Percentiles rank a stretch among this genome's conserved stretches.
Evolutionary conservation across 1,140 invertebrate genomes (phyloP).

Genomic region (Carcinoscorpius rotundicauda): DNA sequence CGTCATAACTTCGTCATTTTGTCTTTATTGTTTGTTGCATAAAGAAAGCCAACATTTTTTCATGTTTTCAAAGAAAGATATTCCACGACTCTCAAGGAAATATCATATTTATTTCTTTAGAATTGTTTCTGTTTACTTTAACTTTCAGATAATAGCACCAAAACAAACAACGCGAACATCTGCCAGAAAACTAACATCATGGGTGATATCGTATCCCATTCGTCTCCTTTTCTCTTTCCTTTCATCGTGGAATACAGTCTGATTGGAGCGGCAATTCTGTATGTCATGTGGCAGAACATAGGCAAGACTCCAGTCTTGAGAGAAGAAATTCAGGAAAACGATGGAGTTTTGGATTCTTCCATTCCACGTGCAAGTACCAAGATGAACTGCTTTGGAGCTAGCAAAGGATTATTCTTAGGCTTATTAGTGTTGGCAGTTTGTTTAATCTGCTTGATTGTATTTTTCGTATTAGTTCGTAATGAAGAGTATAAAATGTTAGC

Average conservation of each 20-base stretch:
- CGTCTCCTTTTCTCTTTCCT: constrained; percentile 84
- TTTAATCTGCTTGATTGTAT: constrained; percentile 81
- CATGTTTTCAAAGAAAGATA: too few relatives aligned
- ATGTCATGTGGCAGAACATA: constrained; percentile 95
- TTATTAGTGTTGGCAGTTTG: constrained; percentile 78
- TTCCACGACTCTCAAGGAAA: too few relatives aligned
- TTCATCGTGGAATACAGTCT: constrained; percentile 95
- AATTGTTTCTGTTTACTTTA: too few relatives aligned
- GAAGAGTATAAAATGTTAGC: constrained; percentile 42
- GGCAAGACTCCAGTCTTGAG: constrained; percentile 20
- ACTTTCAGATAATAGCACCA: constrained; percentile 17
- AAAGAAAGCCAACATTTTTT: too few relatives aligned
- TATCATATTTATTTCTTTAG: too few relatives aligned
- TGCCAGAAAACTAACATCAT: constrained; percentile 26
- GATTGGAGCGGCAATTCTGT: constrained; percentile 82
- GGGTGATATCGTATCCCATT: constrained; percentile 59
- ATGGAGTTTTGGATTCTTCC: constrained; percentile 14
- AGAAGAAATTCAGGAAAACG: neutral
- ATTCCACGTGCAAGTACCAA: constrained; percentile 11
- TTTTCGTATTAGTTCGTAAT: constrained; percentile 75
- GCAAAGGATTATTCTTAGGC: constrained; percentile 79
- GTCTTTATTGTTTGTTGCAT: too few relatives aligned
- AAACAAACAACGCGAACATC: constrained; percentile 31
- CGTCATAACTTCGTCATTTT: too few relatives aligned
- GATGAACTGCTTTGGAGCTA: constrained; percentile 63